phyloP scores from a whole-genome alignment of 2,797 vertebrate genomes.

The Erethizon dorsatum region DNA sequence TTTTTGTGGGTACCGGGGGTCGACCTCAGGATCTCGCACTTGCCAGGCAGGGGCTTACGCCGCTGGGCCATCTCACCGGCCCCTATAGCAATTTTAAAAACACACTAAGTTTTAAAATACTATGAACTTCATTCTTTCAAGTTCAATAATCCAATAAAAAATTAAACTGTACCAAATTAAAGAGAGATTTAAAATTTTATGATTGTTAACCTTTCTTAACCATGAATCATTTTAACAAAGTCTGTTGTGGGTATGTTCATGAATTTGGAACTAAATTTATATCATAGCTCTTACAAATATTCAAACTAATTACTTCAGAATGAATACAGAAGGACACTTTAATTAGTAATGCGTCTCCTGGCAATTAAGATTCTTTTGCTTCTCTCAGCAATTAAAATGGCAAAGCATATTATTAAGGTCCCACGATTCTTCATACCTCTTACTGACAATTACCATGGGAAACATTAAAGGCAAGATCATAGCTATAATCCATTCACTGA shows the following conservation, averaged over 20 bases:
- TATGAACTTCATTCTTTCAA: slow-evolving; percentile 67
- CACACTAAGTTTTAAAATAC: slow-evolving; percentile 60
- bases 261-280: slow-evolving; percentile 88
- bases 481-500: slow-evolving; percentile 86
- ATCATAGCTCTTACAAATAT: slow-evolving; percentile 88
- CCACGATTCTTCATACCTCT: slow-evolving; percentile 85
- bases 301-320: slow-evolving; percentile 89
- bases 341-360: slow-evolving; percentile 88
- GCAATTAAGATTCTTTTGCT: slow-evolving; percentile 89
- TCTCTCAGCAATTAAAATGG: slow-evolving; percentile 89
- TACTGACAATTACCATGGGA: slow-evolving; percentile 88
- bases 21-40: too few species aligned
- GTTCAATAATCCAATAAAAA: slow-evolving; percentile 77
- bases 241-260: slow-evolving; percentile 84
- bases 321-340: slow-evolving; percentile 89
- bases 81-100: slow-evolving; percentile 41
- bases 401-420: slow-evolving; percentile 89
- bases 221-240: slow-evolving; percentile 79
- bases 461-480: slow-evolving; percentile 86
- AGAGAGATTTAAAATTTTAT: slow-evolving; percentile 78
- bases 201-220: slow-evolving; percentile 83
- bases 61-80: too few species aligned
- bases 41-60: too few species aligned
- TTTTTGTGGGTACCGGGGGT: too few species aligned
- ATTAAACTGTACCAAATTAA: slow-evolving; percentile 71